Percentiles rank a stretch among this genome's conserved stretches.
Evolutionary conservation across 2,888 invertebrate species (phyloP).

Genomic region (Erannis defoliaria): DNA sequence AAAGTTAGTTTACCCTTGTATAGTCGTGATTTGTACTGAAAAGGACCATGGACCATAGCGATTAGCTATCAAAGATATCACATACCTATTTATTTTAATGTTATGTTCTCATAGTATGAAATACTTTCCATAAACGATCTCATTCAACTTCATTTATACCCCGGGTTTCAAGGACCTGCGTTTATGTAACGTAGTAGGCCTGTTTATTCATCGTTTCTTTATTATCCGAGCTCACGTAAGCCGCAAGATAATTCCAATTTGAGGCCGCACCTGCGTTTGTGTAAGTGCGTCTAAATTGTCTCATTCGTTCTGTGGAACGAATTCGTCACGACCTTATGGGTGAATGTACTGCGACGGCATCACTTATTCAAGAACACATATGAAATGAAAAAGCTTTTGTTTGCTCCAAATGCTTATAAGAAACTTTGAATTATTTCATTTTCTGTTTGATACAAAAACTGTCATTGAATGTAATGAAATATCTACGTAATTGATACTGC

Average conservation of each 20-base stretch:
- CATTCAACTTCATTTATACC: neutral
- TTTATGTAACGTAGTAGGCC: constrained; percentile 8
- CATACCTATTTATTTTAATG: too few species aligned
- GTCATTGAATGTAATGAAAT: neutral
- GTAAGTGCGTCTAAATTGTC: constrained; percentile 44
- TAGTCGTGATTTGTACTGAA: too few species aligned
- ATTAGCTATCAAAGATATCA: too few species aligned
- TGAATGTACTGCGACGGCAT: constrained; percentile 37
- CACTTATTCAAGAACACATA: constrained; percentile 30
- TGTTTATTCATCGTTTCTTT: constrained; percentile 41
- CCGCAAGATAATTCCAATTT: constrained; percentile 53
- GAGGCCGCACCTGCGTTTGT: constrained; percentile 52
- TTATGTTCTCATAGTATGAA: too few species aligned
- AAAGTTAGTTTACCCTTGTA: too few species aligned
- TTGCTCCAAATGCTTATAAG: neutral
- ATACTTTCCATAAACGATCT: neutral
- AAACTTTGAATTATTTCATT: neutral
- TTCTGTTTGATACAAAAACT: neutral
- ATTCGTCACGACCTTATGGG: constrained; percentile 45
- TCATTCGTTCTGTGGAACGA: constrained; percentile 41
- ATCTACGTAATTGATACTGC: too few species aligned
- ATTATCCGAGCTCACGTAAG: constrained; percentile 44
- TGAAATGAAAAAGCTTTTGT: constrained; percentile 20
- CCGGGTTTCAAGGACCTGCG: neutral
- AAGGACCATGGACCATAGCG: too few species aligned